Evolutionary conservation across 2,888 invertebrate genomes (phyloP).

Genomic region (Amiota communis): DNA sequence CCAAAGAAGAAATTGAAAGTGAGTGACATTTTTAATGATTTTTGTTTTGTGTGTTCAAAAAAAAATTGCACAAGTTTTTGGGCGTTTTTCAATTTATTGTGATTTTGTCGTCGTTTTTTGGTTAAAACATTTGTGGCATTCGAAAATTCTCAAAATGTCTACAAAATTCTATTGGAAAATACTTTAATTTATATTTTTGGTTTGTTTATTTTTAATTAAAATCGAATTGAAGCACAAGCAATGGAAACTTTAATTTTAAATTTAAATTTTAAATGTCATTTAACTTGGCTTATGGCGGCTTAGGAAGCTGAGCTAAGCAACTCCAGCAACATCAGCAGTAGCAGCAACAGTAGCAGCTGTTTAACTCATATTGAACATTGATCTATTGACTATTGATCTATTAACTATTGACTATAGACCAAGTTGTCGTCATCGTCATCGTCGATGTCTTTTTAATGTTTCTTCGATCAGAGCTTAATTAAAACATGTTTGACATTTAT

Average conservation of each 20-base stretch:
- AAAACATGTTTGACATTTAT: slow-evolving; percentile 25
- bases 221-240: background rate
- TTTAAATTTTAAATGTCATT: slow-evolving; percentile 3
- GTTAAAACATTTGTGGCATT: background rate
- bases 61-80: background rate
- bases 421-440: background rate
- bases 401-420: no score
- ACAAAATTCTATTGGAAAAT: background rate
- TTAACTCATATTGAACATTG: no score
- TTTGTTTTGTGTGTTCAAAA: background rate
- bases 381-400: no score
- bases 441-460: background rate
- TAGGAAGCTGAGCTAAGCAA: no score
- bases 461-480: slow-evolving; percentile 3
- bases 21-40: background rate
- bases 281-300: background rate
- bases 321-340: no score
- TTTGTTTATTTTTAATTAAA: background rate
- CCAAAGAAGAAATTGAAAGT: slow-evolving; percentile 18
- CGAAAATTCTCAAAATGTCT: slow-evolving; percentile 15
- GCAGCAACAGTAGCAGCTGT: no score
- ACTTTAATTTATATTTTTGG: background rate
- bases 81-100: background rate
- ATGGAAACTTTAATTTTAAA: background rate
- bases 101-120: background rate